phyloP scores from a whole-genome alignment of 2,113 vertebrate species.

The Machaerirhynchus nigripectus region DNA sequence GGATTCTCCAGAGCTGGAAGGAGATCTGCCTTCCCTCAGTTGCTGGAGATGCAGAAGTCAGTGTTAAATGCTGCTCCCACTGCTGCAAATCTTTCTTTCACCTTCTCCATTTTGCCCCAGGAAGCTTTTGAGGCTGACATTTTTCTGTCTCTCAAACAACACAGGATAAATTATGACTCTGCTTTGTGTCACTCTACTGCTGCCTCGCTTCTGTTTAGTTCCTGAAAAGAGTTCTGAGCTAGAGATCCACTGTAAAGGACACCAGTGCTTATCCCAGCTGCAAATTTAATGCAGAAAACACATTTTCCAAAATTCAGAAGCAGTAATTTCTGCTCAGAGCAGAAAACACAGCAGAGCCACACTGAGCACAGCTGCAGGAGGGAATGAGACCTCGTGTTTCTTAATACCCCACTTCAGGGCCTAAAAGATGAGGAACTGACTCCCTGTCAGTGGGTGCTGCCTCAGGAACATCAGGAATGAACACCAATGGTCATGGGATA shows the following conservation, averaged over 20 bases:
- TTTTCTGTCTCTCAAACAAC: slow-evolving; percentile 18
- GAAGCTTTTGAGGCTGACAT: slow-evolving; percentile 13
- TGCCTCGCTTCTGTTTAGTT: neutral
- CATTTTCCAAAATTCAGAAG: neutral
- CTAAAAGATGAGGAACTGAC: neutral
- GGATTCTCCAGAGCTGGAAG: neutral
- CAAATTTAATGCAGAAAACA: neutral
- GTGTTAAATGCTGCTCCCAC: neutral
- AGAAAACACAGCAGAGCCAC: neutral
- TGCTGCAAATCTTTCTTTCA: slow-evolving; percentile 15
- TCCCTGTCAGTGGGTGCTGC: neutral
- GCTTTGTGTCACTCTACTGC: neutral
- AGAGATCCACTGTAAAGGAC: neutral
- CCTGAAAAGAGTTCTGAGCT: neutral
- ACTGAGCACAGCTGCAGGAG: neutral
- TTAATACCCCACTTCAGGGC: neutral
- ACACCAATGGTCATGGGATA: neutral
- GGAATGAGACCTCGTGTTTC: neutral
- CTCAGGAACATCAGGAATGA: neutral
- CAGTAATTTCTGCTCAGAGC: neutral
- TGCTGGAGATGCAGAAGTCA: neutral
- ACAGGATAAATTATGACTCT: slow-evolving; percentile 17
- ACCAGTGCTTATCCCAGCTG: neutral
- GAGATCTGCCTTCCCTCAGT: neutral
- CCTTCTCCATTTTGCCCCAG: neutral